phyloP scores from a whole-genome alignment of 2,113 vertebrate species.

The Neopipo cinnamomea region DNA sequence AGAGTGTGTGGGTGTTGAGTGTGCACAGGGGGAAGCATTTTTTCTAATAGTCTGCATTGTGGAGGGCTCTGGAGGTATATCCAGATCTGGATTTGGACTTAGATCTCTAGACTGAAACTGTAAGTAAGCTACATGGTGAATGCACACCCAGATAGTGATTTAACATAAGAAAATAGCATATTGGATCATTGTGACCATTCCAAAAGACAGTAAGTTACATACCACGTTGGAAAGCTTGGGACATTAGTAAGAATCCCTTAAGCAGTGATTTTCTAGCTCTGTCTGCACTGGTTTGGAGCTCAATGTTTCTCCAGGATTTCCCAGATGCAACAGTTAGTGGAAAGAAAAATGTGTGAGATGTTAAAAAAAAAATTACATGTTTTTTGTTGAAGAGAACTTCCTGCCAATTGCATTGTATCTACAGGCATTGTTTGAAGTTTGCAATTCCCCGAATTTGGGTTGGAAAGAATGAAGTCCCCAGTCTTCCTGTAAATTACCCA shows the following conservation, averaged over 20 bases:
- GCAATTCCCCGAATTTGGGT: background rate
- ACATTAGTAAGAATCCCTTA: background rate
- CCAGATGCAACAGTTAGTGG: background rate
- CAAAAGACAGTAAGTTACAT: background rate
- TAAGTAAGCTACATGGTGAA: background rate
- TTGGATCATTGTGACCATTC: background rate
- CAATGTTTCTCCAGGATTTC: background rate
- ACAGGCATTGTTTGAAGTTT: background rate
- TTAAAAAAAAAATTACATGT: background rate
- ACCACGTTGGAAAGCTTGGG: background rate
- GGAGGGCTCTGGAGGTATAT: background rate
- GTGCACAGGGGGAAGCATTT: background rate
- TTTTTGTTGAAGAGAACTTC: background rate
- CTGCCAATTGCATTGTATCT: background rate
- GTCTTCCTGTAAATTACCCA: background rate
- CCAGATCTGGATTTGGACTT: background rate
- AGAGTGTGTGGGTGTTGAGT: background rate
- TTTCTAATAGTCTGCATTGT: background rate
- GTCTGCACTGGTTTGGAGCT: background rate
- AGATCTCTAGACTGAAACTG: background rate
- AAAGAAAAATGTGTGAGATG: background rate
- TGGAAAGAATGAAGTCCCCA: background rate
- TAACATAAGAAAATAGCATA: background rate
- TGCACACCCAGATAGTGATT: background rate
- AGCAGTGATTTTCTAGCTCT: background rate